These are phyloP conservation scores for Hyla sarda DNA, from an alignment of 2,113 vertebrate genomes.

Conservation along the genomic window DNA sequence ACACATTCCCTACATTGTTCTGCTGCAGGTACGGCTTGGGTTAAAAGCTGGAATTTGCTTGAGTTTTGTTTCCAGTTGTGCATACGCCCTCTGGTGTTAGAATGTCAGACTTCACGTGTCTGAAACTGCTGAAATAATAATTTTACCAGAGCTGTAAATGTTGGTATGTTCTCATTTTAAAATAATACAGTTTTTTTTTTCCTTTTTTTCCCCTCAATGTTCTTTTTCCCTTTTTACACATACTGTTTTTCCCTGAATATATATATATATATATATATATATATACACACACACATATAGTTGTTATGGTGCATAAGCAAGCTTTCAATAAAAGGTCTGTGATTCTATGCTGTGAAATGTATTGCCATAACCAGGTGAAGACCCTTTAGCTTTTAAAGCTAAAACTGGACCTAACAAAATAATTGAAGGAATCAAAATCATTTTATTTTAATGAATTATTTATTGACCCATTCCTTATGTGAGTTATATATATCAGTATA, in stretches of 20 bases:
- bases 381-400: background rate
- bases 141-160: background rate
- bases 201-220: background rate
- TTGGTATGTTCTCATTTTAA: background rate
- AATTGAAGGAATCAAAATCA: background rate
- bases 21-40: background rate
- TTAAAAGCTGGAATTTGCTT: slow-evolving; percentile 34
- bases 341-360: background rate
- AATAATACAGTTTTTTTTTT: background rate
- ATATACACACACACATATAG: no score
- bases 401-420: background rate
- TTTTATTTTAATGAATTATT: background rate
- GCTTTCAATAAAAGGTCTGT: background rate
- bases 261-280: no score
- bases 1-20: background rate
- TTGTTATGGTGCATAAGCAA: no score
- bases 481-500: background rate
- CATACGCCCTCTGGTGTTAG: slow-evolving; percentile 67
- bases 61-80: slow-evolving; percentile 38
- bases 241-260: no score
- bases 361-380: background rate
- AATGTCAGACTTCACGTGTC: slow-evolving; percentile 17
- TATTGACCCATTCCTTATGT: background rate
- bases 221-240: background rate
- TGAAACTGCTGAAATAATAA: background rate